Conservation (phyloP, 2,797 vertebrate genomes). For the Hippopotamyrus pictus region DNA sequence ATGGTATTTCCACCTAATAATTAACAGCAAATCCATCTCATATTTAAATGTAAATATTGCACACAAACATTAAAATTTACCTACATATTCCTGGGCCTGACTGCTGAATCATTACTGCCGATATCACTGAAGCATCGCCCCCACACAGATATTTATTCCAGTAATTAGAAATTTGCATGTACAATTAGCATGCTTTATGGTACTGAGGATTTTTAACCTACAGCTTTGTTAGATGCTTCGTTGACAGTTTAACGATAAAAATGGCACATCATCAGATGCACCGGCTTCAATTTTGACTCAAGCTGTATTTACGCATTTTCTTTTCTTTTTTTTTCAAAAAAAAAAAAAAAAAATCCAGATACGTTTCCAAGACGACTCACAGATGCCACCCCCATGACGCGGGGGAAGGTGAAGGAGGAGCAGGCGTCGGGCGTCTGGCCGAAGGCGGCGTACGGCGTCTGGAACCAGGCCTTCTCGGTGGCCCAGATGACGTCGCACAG, state of each 20-base stretch:
- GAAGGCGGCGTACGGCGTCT: slow-evolving; percentile 87
- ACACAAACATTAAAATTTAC: background rate
- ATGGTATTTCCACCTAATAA: background rate
- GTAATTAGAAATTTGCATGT: background rate
- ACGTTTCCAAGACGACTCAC: slow-evolving; percentile 64
- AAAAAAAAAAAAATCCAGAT: background rate
- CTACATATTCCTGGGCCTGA: background rate
- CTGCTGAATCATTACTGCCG: background rate
- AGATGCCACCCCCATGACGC: slow-evolving; percentile 89
- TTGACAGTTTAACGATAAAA: background rate
- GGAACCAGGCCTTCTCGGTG: slow-evolving; percentile 98
- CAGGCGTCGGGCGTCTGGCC: slow-evolving; percentile 94
- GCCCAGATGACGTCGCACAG: slow-evolving; percentile 97
- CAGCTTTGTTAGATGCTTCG: background rate
- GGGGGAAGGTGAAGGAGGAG: slow-evolving; percentile 88
- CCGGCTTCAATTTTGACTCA: background rate
- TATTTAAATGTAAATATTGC: background rate
- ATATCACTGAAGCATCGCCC: background rate
- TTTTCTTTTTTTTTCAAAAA: background rate
- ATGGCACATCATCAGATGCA: background rate
- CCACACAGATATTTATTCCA: background rate
- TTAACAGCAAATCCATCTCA: background rate
- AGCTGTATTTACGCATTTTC: background rate
- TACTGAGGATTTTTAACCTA: background rate
- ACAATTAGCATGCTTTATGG: background rate